Evolutionary conservation across 2,888 invertebrate species (phyloP).

Genomic region (Pseudococcus viburni): DNA sequence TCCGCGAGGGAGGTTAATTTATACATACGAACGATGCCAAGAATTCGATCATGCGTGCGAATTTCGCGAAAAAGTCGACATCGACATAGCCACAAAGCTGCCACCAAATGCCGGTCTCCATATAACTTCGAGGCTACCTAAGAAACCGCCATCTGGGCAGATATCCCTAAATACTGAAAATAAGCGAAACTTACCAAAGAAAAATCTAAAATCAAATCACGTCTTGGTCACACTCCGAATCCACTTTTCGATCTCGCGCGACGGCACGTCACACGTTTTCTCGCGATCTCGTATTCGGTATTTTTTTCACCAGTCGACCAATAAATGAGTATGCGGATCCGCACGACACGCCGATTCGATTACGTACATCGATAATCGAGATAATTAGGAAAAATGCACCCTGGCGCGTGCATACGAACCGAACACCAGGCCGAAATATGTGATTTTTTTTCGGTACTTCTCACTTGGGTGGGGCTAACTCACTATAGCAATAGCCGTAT

Average conservation of each 20-base stretch:
- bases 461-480: conserved; percentile 63
- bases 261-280: not conserved
- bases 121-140: not conserved
- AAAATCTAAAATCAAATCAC: not conserved
- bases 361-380: not conserved
- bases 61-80: not conserved
- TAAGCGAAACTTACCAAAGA: not conserved
- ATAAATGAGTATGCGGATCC: not conserved
- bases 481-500: conserved; percentile 56
- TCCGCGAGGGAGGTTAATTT: not conserved
- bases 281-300: not conserved
- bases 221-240: not conserved
- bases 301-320: not conserved
- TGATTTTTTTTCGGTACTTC: not conserved
- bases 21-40: not conserved
- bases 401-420: not conserved
- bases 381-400: conserved; percentile 14
- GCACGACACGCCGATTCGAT: not conserved
- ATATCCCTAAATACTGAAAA: no score
- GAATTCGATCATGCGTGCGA: not conserved
- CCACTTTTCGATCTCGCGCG: not conserved
- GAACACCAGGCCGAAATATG: conserved; percentile 43
- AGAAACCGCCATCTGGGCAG: no score
- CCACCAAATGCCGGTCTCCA: not conserved
- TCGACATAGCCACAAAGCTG: not conserved